Base-by-base conservation (phyloP, 2,888 invertebrate genomes). In the Parapristionchus giblindavisi region DNA sequence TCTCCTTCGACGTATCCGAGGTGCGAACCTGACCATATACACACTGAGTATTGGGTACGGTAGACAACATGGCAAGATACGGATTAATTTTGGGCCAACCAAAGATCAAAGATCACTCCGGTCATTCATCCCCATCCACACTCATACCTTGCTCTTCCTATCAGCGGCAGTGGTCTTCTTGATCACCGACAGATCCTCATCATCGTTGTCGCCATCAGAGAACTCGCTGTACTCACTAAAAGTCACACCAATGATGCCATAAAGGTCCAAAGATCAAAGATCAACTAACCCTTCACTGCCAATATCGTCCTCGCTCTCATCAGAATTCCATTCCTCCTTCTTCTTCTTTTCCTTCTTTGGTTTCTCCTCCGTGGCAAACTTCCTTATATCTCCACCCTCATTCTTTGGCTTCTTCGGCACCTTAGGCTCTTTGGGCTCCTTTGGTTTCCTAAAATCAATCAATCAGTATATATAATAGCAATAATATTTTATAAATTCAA, bases 331-430 rank as follows among this genome's bases (percentile, higher is more conserved):
- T 29, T 75, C 77, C 29, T 78, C 78, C 11, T 61, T 60, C 56
- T 76, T 74, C 68, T 43, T 27, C 70, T 80, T 80, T 27, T 68
- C 51, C 56, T 75, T 77, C 38, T 48, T 56, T 5, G 66, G 34
- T 14, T 11, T 48, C 38, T 21, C 27, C 48, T 63, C 65, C 27
- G 6, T 48, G 34, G 32, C 34, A 63, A n/a, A n/a, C n/a, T n/a
- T n/a, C 75, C 78, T 79, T 38, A 82, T 82, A 73, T 80, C 82
- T 36, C 65, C 66, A 51, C 80, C 80, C 68, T 81, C 78, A 36
- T 75, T 71, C 75, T 80, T 82, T 14, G 76, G 74, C 51, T 73
- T 61, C 72, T 68, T 65, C 60, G 65, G 34, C 68, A 58, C 71
- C 70, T 81, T 79, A n/a, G 77, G 74, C 40, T 78, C 78, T 36